Evolutionary conservation across 2,888 invertebrate genomes (phyloP), one percentile per base, ranked within the genome.

Genomic region (Gymnoscelis rufifasciata): DNA sequence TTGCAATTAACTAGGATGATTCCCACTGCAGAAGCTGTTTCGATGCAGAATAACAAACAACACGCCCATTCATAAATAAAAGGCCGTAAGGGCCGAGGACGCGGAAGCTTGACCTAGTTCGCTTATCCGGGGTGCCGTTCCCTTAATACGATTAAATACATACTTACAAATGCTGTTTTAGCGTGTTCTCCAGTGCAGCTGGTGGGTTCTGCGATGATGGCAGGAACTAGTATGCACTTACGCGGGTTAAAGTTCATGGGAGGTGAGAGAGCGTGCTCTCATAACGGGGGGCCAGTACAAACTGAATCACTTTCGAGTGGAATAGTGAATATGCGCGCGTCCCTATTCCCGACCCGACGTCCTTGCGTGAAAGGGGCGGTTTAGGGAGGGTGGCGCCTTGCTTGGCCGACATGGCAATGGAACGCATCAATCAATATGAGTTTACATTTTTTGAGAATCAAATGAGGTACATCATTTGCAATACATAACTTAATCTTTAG

Each of bases 401-500:
- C 80, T 69, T 74, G 71, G 74, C 69, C 74, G 74, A 73, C 76
- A 79, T 78, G 75, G 76, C 75, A 72, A 74, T 71, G 75, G 73
- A 72, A 73, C 72, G 75, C 79, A 79, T 86, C 86, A 87, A 88
- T 88, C 87, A 88, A 88, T 88, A 88, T 79, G 78, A 77, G 73
- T 69, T 71, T 70, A 63, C 66, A 54, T 58, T 35, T 10, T 10
- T 19, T 35, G 19, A 10, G 7, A 78, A 80, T 79, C 64, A 50
- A 52, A 47, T 38, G 40, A 33, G 39, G 55, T 10, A 53, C 43
- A 43, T 23, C 35, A 48, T 28, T 33, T 47, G 13, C 14, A 13
- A 8, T 5, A 3, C 29, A 12, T 8, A 3, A 30, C 8, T 30
- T 8, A 7, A 3, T 13, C 8, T 7, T 12, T 13, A 30, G 3